Evolutionary conservation across 2,113 vertebrate species (phyloP).

Genomic region (Falco punctatus): DNA sequence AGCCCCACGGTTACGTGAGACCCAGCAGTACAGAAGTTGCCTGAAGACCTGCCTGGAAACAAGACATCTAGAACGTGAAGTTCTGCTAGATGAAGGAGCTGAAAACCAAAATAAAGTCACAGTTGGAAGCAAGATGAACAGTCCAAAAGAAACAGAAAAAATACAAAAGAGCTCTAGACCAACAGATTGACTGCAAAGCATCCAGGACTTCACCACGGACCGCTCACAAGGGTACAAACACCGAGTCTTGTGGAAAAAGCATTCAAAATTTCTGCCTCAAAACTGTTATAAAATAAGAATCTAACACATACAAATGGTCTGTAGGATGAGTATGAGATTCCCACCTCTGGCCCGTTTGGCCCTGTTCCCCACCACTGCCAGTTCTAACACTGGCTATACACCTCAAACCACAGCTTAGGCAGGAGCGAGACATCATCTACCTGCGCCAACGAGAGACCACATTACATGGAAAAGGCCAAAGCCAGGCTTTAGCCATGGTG

Average conservation of each 20-base stretch:
- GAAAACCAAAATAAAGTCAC: not conserved
- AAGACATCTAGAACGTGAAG: conserved; percentile 2
- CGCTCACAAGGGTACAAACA: not conserved
- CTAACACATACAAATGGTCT: not conserved
- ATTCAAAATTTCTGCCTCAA: not conserved
- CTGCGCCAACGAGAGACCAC: not conserved
- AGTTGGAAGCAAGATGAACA: not conserved
- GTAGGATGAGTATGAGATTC: not conserved
- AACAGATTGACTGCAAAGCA: not conserved
- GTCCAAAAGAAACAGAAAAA: not conserved
- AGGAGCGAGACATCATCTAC: not conserved
- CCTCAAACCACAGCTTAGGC: not conserved
- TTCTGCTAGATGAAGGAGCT: not conserved
- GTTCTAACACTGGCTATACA: not conserved
- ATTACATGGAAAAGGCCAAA: not conserved
- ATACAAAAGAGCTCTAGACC: not conserved
- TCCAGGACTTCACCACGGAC: not conserved
- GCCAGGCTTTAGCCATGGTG: not conserved
- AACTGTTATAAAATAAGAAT: not conserved
- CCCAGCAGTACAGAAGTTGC: not conserved
- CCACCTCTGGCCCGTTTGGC: not conserved
- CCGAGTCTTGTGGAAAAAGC: not conserved
- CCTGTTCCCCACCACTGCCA: fast-evolving
- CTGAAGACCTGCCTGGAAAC: conserved; percentile 33
- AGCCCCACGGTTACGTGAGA: not conserved